These are phyloP conservation scores for Tholera decimalis DNA, from an alignment of 2,888 invertebrate species.

Conservation along the genomic window DNA sequence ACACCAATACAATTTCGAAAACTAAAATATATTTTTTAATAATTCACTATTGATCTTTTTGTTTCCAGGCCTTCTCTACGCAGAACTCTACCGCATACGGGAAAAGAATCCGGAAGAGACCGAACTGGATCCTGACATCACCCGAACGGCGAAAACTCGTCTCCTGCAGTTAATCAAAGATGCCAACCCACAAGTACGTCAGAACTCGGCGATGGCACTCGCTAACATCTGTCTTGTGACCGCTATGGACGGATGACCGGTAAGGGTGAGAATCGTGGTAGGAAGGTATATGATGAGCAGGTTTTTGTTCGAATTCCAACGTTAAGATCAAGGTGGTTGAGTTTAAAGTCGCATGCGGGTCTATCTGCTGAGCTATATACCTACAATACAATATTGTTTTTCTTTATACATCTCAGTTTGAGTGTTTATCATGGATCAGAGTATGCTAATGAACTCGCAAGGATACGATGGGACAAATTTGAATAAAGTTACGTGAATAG, in stretches of 20 bases:
- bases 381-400: background rate
- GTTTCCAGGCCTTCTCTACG: slow-evolving; percentile 81
- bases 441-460: too few species aligned
- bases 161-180: slow-evolving; percentile 91
- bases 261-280: slow-evolving; percentile 4
- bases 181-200: slow-evolving; percentile 89
- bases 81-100: slow-evolving; percentile 81
- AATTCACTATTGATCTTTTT: background rate
- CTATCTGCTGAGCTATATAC: too few species aligned
- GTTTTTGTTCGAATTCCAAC: slow-evolving; percentile 52
- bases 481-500: too few species aligned
- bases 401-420: background rate
- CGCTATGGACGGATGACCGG: slow-evolving; percentile 67
- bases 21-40: too few species aligned
- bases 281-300: slow-evolving; percentile 42
- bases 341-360: slow-evolving; percentile 9
- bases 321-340: slow-evolving; percentile 1
- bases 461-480: too few species aligned
- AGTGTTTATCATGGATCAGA: background rate
- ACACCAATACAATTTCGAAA: too few species aligned
- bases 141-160: slow-evolving; percentile 81
- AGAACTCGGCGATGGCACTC: slow-evolving; percentile 91
- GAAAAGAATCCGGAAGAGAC: slow-evolving; percentile 76
- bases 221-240: slow-evolving; percentile 83
- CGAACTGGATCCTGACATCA: slow-evolving; percentile 80